A percentile compares a stretch with the other conserved stretches of the same genome.
Conservation (phyloP, 2,113 vertebrate species). For the Phaethon lepturus region DNA sequence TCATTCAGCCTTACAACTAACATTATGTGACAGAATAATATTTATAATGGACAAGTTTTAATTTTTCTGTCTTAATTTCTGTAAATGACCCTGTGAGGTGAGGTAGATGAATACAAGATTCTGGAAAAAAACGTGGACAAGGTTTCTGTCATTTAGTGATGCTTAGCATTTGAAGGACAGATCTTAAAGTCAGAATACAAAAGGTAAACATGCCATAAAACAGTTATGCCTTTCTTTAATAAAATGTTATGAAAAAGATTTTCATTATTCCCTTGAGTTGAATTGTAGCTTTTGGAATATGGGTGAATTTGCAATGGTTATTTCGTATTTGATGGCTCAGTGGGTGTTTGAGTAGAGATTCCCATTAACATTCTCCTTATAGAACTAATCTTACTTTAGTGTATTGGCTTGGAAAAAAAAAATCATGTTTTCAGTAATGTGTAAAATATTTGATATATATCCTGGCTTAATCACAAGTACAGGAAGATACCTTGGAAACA, state of each 20-base stretch:
- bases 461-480: neutral
- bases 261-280: neutral
- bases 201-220: neutral
- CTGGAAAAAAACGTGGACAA: neutral
- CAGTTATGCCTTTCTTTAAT: neutral
- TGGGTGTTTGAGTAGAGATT: neutral
- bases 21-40: neutral
- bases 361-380: neutral
- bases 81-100: neutral
- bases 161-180: neutral
- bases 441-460: neutral
- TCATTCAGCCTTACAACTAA: neutral
- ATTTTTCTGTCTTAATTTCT: neutral
- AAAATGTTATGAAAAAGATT: neutral
- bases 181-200: neutral
- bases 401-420: neutral
- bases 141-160: neutral
- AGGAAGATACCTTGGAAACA: neutral
- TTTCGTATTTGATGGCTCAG: neutral
- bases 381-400: neutral
- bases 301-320: neutral
- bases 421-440: neutral
- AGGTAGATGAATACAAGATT: neutral
- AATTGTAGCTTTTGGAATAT: neutral
- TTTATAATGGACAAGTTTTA: neutral